A percentile compares a stretch with the other conserved stretches of the same genome.
Evolutionary conservation across 2,888 invertebrate species (phyloP).

Genomic region (Erebia palarica): DNA sequence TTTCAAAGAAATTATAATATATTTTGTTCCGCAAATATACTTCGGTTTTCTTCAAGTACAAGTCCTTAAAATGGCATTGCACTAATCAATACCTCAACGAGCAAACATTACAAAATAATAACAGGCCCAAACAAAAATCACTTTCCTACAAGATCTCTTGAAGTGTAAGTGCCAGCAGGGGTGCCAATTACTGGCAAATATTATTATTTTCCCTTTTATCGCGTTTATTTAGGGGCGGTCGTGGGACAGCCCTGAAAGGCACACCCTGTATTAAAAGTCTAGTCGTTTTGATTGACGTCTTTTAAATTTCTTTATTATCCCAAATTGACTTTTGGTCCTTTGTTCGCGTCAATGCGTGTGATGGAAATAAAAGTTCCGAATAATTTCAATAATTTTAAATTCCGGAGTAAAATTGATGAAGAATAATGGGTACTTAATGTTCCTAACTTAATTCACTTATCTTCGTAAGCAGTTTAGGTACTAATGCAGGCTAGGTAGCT

Average conservation of each 20-base stretch:
- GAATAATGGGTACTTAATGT: no score
- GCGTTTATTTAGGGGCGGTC: constrained; percentile 77
- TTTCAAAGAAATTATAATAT: no score
- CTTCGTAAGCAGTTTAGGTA: no score
- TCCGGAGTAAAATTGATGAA: not conserved
- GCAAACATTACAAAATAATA: constrained; percentile 66
- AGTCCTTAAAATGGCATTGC: constrained; percentile 5
- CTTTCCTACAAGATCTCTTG: constrained; percentile 78
- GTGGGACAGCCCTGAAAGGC: constrained; percentile 78
- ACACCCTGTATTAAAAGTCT: constrained; percentile 77
- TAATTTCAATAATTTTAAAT: not conserved
- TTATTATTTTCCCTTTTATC: constrained; percentile 74
- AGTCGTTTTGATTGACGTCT: constrained; percentile 75
- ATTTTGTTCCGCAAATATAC: no score
- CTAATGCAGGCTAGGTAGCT: no score
- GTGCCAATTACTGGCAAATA: constrained; percentile 80
- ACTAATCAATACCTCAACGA: constrained; percentile 34
- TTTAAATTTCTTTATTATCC: constrained; percentile 67
- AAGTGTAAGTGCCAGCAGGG: constrained; percentile 78
- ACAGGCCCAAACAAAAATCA: constrained; percentile 55
- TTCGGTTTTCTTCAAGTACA: not conserved
- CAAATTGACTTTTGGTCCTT: constrained; percentile 64
- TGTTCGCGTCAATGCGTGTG: constrained; percentile 51
- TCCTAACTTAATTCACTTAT: no score
- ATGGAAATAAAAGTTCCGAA: constrained; percentile 26